Conservation (phyloP, 2,888 invertebrate genomes). For the Microplitis manilae region DNA sequence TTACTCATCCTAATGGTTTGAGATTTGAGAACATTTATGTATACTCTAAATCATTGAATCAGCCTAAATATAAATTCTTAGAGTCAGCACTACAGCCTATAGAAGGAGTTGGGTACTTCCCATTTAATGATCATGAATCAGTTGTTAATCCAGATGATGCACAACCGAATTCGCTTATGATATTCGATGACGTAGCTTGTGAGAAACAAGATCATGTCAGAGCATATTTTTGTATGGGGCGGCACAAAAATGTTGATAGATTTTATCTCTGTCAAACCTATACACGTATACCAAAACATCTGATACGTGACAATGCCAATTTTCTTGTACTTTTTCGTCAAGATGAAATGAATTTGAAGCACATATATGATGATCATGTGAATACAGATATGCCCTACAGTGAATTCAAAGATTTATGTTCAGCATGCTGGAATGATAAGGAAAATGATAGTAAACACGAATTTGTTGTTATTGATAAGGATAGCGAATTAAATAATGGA, state of each 20-base stretch:
- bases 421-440: too few relatives aligned
- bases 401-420: too few relatives aligned
- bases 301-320: background rate
- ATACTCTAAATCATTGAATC: slow-evolving; percentile 59
- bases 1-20: slow-evolving; percentile 43
- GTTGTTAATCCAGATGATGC: background rate
- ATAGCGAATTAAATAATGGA: too few relatives aligned
- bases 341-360: too few relatives aligned
- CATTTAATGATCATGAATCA: slow-evolving; percentile 31
- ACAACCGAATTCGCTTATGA: background rate
- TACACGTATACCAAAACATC: background rate
- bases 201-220: background rate
- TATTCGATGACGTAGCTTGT: background rate
- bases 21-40: slow-evolving; percentile 50
- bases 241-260: background rate
- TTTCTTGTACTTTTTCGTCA: too few relatives aligned
- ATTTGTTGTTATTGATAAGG: too few relatives aligned
- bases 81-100: slow-evolving; percentile 45
- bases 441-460: too few relatives aligned
- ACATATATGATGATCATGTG: background rate
- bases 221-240: slow-evolving; percentile 28
- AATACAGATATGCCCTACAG: too few relatives aligned
- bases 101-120: slow-evolving; percentile 54
- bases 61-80: slow-evolving; percentile 54
- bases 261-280: too few relatives aligned